Base-by-base conservation (phyloP, 2,888 invertebrate genomes). In the Polydesmus complanatus region DNA sequence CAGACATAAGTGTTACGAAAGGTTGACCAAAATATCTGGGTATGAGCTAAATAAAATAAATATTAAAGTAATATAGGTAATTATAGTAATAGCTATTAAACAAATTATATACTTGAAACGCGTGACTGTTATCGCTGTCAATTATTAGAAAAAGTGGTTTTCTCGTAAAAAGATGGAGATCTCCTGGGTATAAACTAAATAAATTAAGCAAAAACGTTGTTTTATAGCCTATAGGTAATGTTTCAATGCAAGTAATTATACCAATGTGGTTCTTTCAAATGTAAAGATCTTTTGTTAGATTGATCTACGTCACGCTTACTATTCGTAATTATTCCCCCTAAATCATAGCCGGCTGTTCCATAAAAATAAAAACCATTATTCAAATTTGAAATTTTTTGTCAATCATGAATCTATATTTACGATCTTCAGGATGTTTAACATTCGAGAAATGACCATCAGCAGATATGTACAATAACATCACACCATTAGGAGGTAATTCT, bases 51-150 rank as follows among this genome's bases (percentile, higher is more conserved):
- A 71, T 27, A n/a, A n/a, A n/a, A n/a, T n/a, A n/a, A n/a, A n/a
- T n/a, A n/a, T n/a, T n/a, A n/a, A n/a, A n/a, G n/a, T n/a, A n/a
- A n/a, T n/a, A n/a, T n/a, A n/a, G n/a, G n/a, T n/a, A n/a, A n/a
- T n/a, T n/a, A n/a, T n/a, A n/a, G 50, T 2, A 26, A 26, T 23
- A 2, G 26, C 62, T 65, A 49, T 26, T 51, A 21, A n/a, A n/a
- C n/a, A 57, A 56, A 57, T 14, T 21, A 14, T n/a, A 53, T 59
- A 66, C 66, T 62, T 66, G 85, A 77, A 91, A 92, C 66, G 89
- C 87, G 74, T 85, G 86, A 70, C 92, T 92, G 78, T 94, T 95
- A 77, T 94, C 91, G 66, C 94, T 94, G 75, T 96, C 96, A 67
- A 96, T 85, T 66, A 96, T 87, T 63, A 95, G 81, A 77, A 95